phyloP scores from a whole-genome alignment of 1,140 invertebrate genomes.

The Aricia agestis region DNA sequence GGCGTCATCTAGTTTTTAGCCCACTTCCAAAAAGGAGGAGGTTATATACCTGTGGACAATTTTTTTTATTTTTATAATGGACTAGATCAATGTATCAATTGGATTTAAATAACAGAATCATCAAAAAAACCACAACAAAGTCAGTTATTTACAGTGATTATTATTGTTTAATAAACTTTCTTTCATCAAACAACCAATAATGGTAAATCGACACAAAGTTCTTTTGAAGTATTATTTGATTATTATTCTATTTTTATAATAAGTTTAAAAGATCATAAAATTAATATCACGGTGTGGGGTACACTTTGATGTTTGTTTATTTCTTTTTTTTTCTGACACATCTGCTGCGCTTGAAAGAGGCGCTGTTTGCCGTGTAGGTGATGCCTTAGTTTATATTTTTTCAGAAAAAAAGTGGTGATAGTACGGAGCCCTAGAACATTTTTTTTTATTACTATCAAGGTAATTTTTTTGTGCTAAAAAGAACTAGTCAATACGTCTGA shows the following conservation, averaged over 20 bases:
- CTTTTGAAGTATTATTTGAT: not conserved
- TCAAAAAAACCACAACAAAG: not conserved
- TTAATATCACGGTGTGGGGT: slow-evolving; percentile 22
- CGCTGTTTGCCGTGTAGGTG: not conserved
- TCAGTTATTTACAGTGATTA: not conserved
- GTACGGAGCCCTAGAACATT: too few relatives aligned
- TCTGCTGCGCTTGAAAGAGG: slow-evolving; percentile 10
- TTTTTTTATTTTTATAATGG: too few relatives aligned
- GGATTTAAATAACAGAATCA: too few relatives aligned
- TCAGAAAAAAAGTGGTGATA: not conserved
- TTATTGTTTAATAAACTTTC: not conserved
- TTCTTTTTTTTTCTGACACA: slow-evolving; percentile 18
- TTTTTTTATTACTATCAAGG: too few relatives aligned
- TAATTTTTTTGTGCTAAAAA: too few relatives aligned
- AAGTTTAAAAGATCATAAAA: slow-evolving; percentile 1
- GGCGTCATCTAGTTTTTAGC: too few relatives aligned
- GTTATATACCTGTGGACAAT: too few relatives aligned
- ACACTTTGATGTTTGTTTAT: slow-evolving; percentile 26
- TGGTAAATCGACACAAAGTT: not conserved
- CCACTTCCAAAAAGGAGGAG: too few relatives aligned
- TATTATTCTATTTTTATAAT: slow-evolving; percentile 2
- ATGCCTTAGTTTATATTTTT: not conserved
- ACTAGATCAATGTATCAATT: too few relatives aligned
- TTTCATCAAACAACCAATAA: slow-evolving; percentile 1
- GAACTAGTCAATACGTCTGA: too few relatives aligned